These are phyloP conservation scores for Semotilus atromaculatus DNA, from an alignment of 2,797 vertebrate species.

Conservation along the genomic window DNA sequence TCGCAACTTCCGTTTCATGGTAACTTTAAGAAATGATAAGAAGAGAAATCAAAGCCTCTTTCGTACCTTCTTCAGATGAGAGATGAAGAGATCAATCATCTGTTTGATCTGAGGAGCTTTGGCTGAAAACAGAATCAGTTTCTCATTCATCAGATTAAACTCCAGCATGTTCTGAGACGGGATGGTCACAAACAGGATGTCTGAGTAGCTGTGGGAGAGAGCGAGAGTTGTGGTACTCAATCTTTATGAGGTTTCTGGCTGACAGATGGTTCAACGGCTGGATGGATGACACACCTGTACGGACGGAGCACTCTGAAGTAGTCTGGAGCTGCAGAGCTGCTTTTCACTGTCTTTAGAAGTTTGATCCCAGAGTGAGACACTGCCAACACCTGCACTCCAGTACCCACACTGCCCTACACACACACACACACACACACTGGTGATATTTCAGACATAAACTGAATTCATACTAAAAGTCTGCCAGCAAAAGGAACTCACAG, in stretches of 20 bases:
- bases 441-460: constrained; percentile 8
- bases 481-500: constrained; percentile 76
- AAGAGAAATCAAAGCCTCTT: not conserved
- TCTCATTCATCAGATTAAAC: constrained; percentile 92
- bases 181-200: constrained; percentile 93
- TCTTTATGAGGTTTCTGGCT: not conserved
- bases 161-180: constrained; percentile 96
- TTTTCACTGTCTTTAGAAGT: constrained; percentile 87
- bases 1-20: not conserved
- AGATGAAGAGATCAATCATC: constrained; percentile 92
- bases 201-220: constrained; percentile 82
- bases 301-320: constrained; percentile 88
- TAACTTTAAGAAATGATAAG: not conserved
- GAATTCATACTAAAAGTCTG: not conserved
- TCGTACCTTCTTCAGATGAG: constrained; percentile 91
- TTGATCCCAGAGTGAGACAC: constrained; percentile 92
- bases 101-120: constrained; percentile 92
- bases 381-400: constrained; percentile 91
- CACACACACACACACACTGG: constrained; percentile 18
- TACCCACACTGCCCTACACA: constrained; percentile 92
- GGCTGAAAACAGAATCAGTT: constrained; percentile 96
- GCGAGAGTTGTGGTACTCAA: not conserved
- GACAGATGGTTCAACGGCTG: not conserved
- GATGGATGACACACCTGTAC: constrained; percentile 81
- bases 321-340: constrained; percentile 80